Percentiles rank a stretch among this genome's conserved stretches.
These are phyloP conservation scores for Acromyrmex echinatior DNA, from an alignment of 1,140 invertebrate species.

Conservation along the genomic window DNA sequence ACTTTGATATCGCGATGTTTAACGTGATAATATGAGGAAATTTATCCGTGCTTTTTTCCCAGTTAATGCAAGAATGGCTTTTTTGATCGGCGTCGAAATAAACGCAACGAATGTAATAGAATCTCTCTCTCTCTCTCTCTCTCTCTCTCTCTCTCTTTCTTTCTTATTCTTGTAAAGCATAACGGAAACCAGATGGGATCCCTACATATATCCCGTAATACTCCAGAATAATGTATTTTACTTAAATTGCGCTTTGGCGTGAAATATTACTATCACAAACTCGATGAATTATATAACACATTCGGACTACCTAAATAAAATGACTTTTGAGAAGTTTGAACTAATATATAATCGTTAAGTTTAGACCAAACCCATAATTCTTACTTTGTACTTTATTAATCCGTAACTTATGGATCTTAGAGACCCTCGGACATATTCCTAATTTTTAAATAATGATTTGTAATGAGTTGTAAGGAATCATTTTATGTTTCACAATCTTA, in stretches of 20 bases:
- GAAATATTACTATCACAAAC: slow-evolving; percentile 1
- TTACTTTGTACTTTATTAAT: neutral
- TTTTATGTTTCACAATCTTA: too few relatives aligned
- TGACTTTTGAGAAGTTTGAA: neutral
- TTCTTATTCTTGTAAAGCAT: neutral
- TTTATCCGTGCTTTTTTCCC: neutral
- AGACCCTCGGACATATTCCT: too few relatives aligned
- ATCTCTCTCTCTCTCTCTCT: neutral
- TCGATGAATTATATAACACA: slow-evolving; percentile 8
- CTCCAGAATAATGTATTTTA: neutral
- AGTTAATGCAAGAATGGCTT: slow-evolving; percentile 1
- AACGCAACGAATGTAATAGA: slow-evolving; percentile 24
- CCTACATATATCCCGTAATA: neutral
- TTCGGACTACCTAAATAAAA: neutral
- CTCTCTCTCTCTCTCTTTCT: neutral
- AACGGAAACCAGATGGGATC: slow-evolving; percentile 39
- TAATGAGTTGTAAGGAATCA: too few relatives aligned
- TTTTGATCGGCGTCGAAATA: neutral
- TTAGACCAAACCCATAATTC: neutral
- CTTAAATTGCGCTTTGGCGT: neutral
- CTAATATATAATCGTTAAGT: neutral
- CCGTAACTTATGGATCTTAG: too few relatives aligned
- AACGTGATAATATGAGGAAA: slow-evolving; percentile 10
- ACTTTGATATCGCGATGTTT: slow-evolving; percentile 18
- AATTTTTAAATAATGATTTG: too few relatives aligned